Evolutionary conservation across 2,113 vertebrate species (phyloP).

Genomic region (Glareola pratincola): DNA sequence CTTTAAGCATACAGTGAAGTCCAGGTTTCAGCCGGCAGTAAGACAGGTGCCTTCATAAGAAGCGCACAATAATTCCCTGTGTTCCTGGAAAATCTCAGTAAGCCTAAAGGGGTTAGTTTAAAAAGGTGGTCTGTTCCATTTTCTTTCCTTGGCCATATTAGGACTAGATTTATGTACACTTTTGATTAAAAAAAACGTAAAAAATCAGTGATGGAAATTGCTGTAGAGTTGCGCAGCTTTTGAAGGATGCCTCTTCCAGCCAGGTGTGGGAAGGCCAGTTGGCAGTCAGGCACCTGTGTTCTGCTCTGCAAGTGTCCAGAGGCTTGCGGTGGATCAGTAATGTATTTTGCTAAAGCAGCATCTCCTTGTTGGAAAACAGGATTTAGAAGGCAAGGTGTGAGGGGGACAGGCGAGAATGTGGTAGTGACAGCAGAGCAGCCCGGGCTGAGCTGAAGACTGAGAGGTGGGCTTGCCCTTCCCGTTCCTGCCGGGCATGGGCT

Average conservation of each 20-base stretch:
- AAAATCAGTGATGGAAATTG: not conserved
- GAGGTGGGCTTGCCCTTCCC: not conserved
- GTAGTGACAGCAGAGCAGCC: not conserved
- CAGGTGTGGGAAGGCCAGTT: not conserved
- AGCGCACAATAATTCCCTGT: not conserved
- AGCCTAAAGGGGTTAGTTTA: not conserved
- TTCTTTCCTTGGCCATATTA: not conserved
- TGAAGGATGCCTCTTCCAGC: not conserved
- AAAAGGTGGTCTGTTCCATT: not conserved
- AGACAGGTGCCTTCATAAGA: not conserved
- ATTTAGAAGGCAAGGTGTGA: not conserved
- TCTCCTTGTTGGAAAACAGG: not conserved
- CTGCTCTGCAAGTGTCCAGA: not conserved
- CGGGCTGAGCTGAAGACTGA: not conserved
- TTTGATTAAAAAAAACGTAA: not conserved
- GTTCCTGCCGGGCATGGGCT: not conserved
- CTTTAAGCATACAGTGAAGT: not conserved
- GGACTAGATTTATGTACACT: not conserved
- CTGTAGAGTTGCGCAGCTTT: not conserved
- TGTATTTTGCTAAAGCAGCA: fast-evolving
- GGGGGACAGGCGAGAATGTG: not conserved
- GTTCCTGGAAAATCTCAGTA: not conserved
- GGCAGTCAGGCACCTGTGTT: not conserved
- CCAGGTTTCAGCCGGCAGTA: not conserved
- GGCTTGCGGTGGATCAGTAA: not conserved